These are phyloP conservation scores for Hartigia nigra DNA, from an alignment of 2,888 invertebrate species.

Conservation along the genomic window DNA sequence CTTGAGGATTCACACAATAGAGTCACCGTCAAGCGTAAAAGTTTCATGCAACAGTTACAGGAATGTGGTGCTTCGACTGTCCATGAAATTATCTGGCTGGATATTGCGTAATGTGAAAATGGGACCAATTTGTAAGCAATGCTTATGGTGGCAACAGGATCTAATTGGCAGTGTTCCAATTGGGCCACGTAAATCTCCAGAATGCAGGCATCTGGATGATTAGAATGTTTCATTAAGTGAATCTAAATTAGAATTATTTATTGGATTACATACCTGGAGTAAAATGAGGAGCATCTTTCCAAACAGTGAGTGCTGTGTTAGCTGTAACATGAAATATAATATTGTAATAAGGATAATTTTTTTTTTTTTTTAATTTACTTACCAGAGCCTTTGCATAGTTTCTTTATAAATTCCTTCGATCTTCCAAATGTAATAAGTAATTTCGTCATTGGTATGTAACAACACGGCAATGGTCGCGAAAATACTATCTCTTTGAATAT, in stretches of 20 bases:
- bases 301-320: constrained; percentile 36
- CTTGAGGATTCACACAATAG: constrained; percentile 50
- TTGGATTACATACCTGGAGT: constrained; percentile 40
- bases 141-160: constrained; percentile 48
- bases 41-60: constrained; percentile 51
- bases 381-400: constrained; percentile 50
- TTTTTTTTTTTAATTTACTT: too few species aligned
- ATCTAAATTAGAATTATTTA: background rate
- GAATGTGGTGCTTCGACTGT: constrained; percentile 40
- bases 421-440: constrained; percentile 49
- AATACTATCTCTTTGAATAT: constrained; percentile 60
- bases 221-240: background rate
- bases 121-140: constrained; percentile 46
- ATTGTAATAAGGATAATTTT: constrained; percentile 8
- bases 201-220: constrained; percentile 52
- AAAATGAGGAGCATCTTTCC: constrained; percentile 52
- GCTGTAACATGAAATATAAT: constrained; percentile 31
- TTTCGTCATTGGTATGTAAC: constrained; percentile 47
- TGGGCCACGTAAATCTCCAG: constrained; percentile 55
- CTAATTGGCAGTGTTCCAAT: constrained; percentile 49
- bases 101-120: constrained; percentile 46
- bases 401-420: constrained; percentile 37
- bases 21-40: constrained; percentile 47
- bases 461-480: constrained; percentile 54
- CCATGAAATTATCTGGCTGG: constrained; percentile 45